Conservation (phyloP, 2,113 vertebrate genomes). For the Percina caprodes region DNA sequence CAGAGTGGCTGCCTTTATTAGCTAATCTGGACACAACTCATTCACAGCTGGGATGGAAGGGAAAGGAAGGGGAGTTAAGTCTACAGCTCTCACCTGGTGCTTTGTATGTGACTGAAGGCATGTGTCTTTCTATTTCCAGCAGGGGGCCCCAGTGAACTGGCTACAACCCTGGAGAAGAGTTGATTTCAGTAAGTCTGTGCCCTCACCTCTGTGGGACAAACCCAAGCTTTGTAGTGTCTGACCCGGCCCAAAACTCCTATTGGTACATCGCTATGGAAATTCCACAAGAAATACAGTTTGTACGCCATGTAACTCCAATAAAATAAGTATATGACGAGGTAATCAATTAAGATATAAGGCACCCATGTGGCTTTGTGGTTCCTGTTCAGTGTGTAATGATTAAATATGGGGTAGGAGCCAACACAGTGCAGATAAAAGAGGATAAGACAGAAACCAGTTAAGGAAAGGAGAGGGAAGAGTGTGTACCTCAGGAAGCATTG, state of each 20-base stretch:
- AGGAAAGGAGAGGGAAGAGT: slow-evolving; percentile 9
- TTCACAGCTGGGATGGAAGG: slow-evolving; percentile 40
- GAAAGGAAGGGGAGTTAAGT: neutral
- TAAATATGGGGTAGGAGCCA: slow-evolving; percentile 12
- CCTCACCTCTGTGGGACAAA: slow-evolving; percentile 32
- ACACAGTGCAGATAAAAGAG: slow-evolving; percentile 15
- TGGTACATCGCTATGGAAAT: neutral
- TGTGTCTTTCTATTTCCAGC: slow-evolving; percentile 55
- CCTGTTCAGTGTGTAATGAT: slow-evolving; percentile 43
- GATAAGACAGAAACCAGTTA: slow-evolving; percentile 33
- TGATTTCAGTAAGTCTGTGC: slow-evolving; percentile 5
- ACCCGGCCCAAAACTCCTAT: neutral
- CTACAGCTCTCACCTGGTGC: neutral
- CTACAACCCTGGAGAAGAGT: slow-evolving; percentile 2
- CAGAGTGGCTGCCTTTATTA: slow-evolving; percentile 67
- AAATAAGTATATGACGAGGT: slow-evolving; percentile 15
- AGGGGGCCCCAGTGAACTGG: slow-evolving; percentile 78
- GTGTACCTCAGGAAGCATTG: slow-evolving; percentile 33
- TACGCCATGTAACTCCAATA: slow-evolving; percentile 7
- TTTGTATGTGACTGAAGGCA: neutral
- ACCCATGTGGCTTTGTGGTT: slow-evolving; percentile 21
- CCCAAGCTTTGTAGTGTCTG: neutral
- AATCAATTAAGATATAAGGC: slow-evolving; percentile 59
- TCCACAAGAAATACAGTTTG: slow-evolving; percentile 9
- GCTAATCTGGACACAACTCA: slow-evolving; percentile 67